Evolutionary conservation across 2,113 vertebrate species (phyloP), one percentile per base, ranked within the genome.

Genomic region (Pelecanoides urinatrix): DNA sequence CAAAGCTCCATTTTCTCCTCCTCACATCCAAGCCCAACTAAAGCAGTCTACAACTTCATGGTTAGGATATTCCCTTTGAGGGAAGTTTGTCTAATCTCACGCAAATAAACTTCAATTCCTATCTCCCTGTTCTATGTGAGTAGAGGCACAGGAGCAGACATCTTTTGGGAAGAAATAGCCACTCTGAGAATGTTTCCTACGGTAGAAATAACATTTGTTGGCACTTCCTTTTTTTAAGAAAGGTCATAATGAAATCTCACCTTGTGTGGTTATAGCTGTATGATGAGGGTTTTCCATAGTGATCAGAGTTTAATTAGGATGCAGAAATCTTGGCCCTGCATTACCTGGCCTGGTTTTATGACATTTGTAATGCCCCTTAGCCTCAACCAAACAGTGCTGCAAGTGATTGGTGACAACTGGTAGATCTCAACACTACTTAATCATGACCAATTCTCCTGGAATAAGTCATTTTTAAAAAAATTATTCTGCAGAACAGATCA

Each of bases 371-470:
- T 15, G 14, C 13, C 30, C 61, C 30, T 86, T 29, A 68, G 11
- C 26, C 19, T 73, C 53, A 73, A 50, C 0, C 1, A 74, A 88
- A 44, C 10, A 4, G 6, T 47, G 38, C 36, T 94, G 40, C 68
- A 90, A 81, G 50, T 72, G 90, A 92, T 84, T 89, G 63, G 61
- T 50, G 67, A 87, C 94, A 96, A 96, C 84, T 82, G 73, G 91
- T 93, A 94, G 91, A 94, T 91, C 90, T 97, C 88, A 94, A 94
- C 74, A 81, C 63, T 78, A 77, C 36, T 86, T 85, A 59, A 67
- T 92, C 62, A 80, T 87, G 91, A 81, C 94, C 91, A 89, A 67
- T 94, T 73, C 53, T 55, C 15, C 72, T 65, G 50, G 80, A 96
- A 75, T 34, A 71, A 97, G 70, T 96, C 45, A 88, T 38, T 87